These are phyloP conservation scores for Falco columbarius DNA, from an alignment of 2,797 vertebrate species.

Conservation along the genomic window DNA sequence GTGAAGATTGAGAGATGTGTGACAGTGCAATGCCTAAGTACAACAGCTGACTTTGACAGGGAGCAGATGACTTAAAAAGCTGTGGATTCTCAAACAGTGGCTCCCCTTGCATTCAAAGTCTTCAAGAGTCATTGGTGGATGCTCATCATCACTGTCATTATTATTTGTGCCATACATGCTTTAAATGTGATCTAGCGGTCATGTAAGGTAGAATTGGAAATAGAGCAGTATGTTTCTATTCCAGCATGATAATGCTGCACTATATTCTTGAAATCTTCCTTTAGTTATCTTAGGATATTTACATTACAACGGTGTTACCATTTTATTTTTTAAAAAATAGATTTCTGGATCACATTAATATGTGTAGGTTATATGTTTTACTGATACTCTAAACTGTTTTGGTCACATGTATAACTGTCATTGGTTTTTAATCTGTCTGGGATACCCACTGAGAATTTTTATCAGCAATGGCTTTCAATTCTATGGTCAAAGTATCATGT, in stretches of 20 bases:
- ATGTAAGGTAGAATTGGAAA: not conserved
- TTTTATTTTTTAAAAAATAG: not conserved
- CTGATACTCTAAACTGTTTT: not conserved
- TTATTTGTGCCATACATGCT: accelerated
- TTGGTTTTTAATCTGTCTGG: not conserved
- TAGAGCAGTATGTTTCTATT: not conserved
- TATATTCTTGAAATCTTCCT: not conserved
- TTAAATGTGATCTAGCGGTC: not conserved
- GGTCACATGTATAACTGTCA: not conserved
- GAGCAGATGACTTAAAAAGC: not conserved
- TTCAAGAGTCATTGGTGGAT: not conserved
- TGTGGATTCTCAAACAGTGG: not conserved
- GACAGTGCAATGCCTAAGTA: not conserved
- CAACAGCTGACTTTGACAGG: not conserved
- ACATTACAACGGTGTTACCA: not conserved
- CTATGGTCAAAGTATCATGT: not conserved
- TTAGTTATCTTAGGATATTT: not conserved
- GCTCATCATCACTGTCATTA: not conserved
- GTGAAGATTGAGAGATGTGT: not conserved
- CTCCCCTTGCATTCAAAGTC: not conserved
- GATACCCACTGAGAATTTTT: not conserved
- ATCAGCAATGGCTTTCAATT: not conserved
- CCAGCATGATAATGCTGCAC: not conserved
- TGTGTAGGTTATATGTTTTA: not conserved
- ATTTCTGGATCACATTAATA: not conserved